Conservation (phyloP, 2,113 vertebrate species). For the Rhea pennata region DNA sequence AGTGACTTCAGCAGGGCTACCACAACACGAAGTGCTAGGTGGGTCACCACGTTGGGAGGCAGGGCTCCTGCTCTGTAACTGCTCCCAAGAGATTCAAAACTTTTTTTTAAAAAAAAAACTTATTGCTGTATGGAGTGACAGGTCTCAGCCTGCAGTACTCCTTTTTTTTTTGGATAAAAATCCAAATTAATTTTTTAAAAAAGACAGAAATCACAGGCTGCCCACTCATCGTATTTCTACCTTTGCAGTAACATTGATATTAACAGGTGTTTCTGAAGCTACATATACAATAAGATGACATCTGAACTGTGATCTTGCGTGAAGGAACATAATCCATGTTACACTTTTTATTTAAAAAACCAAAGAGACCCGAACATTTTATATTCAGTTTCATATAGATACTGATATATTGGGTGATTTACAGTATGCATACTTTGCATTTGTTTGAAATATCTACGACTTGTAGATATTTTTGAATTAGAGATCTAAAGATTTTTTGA, state of each 20-base stretch:
- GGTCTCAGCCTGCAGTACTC: background rate
- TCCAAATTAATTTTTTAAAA: background rate
- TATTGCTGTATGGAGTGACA: rapidly evolving
- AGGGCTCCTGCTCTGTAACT: background rate
- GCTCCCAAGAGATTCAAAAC: background rate
- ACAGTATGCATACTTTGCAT: constrained; percentile 25
- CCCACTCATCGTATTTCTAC: background rate
- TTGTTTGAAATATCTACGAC: constrained; percentile 64
- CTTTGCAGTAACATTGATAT: background rate
- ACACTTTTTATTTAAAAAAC: background rate
- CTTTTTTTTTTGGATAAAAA: background rate
- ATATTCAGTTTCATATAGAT: constrained; percentile 25
- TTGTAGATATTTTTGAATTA: constrained; percentile 63
- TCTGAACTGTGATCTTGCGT: background rate
- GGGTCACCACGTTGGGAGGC: background rate
- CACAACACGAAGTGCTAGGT: rapidly evolving
- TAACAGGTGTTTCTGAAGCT: background rate
- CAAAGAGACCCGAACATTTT: background rate
- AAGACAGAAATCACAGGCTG: background rate
- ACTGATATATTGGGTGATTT: constrained; percentile 50
- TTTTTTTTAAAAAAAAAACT: background rate
- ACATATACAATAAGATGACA: background rate
- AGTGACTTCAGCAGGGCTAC: background rate
- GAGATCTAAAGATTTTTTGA: constrained; percentile 67
- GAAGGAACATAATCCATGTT: background rate